A percentile compares a stretch with the other conserved stretches of the same genome.
Evolutionary conservation across 2,113 vertebrate species (phyloP).

Genomic region (Caranx melampygus): DNA sequence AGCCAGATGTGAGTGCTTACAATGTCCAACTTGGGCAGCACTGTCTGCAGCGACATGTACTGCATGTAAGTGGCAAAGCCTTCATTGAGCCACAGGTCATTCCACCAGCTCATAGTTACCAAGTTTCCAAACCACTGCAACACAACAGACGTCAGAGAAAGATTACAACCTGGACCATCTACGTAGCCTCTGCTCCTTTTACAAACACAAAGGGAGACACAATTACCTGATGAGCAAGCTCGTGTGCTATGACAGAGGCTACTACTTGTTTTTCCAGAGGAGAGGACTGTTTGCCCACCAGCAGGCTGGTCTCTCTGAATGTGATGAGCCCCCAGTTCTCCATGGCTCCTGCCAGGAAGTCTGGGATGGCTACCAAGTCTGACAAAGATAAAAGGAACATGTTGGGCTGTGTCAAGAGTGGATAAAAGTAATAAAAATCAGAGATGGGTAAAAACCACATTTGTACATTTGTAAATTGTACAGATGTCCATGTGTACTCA

Average conservation of each 20-base stretch:
- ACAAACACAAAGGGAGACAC: background rate
- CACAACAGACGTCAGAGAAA: constrained; percentile 10
- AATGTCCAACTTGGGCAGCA: constrained; percentile 85
- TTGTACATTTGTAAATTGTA: background rate
- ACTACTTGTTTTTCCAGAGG: constrained; percentile 89
- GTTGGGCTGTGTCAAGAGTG: background rate
- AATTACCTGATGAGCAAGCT: constrained; percentile 95
- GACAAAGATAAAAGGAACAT: constrained; percentile 34
- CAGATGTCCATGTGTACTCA: constrained; percentile 70
- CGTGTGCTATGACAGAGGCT: constrained; percentile 92
- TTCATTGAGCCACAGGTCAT: constrained; percentile 97
- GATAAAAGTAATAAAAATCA: background rate
- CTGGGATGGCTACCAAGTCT: constrained; percentile 96
- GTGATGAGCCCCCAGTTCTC: constrained; percentile 98
- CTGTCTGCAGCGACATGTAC: constrained; percentile 87
- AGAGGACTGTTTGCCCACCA: constrained; percentile 88
- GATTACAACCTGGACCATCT: constrained; percentile 8
- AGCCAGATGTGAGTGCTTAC: constrained; percentile 81
- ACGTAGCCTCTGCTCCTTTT: background rate
- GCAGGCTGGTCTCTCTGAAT: constrained; percentile 89
- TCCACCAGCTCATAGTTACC: constrained; percentile 99
- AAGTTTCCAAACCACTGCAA: constrained; percentile 97
- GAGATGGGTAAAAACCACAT: background rate
- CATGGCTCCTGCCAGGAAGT: constrained; percentile 95
- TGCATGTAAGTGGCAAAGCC: constrained; percentile 98